phyloP scores from a whole-genome alignment of 2,797 vertebrate species.

The Pteronotus mesoamericanus region DNA sequence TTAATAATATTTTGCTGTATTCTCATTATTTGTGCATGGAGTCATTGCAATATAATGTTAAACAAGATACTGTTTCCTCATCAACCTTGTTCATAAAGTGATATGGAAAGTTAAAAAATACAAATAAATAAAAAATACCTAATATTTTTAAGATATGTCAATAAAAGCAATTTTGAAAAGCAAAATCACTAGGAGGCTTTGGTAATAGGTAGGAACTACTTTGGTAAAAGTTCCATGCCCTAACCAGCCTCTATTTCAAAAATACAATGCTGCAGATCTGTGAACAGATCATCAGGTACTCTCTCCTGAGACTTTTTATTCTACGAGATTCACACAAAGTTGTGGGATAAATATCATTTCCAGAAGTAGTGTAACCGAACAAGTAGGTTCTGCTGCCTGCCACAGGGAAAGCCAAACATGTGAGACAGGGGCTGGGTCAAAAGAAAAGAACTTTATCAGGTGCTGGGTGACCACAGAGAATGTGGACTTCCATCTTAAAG shows the following conservation, averaged over 20 bases:
- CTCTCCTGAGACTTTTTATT: background rate
- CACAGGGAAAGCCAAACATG: too few relatives aligned
- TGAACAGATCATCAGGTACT: background rate
- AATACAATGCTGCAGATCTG: background rate
- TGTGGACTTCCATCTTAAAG: too few relatives aligned
- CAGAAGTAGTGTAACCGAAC: background rate
- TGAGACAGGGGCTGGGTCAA: too few relatives aligned
- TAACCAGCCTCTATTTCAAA: background rate
- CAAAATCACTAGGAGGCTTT: background rate
- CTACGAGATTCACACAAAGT: background rate
- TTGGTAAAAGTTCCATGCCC: background rate
- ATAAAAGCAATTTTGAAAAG: background rate
- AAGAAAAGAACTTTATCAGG: too few relatives aligned
- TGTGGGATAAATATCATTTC: background rate
- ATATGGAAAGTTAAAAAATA: background rate
- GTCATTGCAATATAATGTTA: background rate
- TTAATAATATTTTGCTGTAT: slow-evolving; percentile 8
- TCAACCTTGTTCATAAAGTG: background rate
- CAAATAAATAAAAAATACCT: background rate
- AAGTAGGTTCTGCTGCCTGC: too few relatives aligned
- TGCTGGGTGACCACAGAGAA: too few relatives aligned
- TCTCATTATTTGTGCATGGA: background rate
- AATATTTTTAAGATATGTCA: background rate
- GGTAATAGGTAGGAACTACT: background rate
- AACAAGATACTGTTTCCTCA: background rate